Evolutionary conservation across 2,797 vertebrate genomes (phyloP), one percentile per base, ranked within the genome.

Genomic region (Peromyscus melanophrys): DNA sequence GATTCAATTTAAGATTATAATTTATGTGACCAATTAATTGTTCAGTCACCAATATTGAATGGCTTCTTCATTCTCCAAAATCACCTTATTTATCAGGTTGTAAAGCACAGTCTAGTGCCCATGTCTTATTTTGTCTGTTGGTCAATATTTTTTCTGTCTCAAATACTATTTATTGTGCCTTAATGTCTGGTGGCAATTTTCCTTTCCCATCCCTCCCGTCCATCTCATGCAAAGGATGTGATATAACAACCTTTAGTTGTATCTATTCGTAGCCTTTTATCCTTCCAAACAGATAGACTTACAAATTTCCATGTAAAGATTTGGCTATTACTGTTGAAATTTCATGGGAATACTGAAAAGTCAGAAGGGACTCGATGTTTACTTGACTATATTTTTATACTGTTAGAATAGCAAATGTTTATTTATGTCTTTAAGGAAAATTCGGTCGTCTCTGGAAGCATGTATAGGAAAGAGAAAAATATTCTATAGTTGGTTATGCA

Each of bases 11-110:
- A 96, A 92, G 34, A 19, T 90, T 90, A 21, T 23, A 77, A 49
- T 86, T 96, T 91, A 86, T 57, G 23, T 40, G 61, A 21, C 16
- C 29, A 94, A 89, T 75, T 87, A 93, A 95, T 95, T 95, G 4
- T 85, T 86, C 55, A 80, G n/a, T 77, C 63, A 63, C 8, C 21
- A 31, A 86, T 85, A 96, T 82, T 82, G 40, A 95, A 81, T 59
- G 40, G 31, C 67, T 1, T 31, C 4, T 90, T 34, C 23, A 76
- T 93, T 87, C 43, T 96, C 83, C n/a, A 83, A 29, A 80, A 11
- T 43, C 12, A 76, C 0, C 10, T 76, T 80, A 94, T 87, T 65
- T 57, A 75, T 49, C 57, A 96, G 86, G 63, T 92, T 89, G 5
- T 89, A 92, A 95, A 95, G 65, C 43, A 71, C 34, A 37, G 13